Conservation (phyloP, 2,888 invertebrate genomes). For the Metalampra italica region DNA sequence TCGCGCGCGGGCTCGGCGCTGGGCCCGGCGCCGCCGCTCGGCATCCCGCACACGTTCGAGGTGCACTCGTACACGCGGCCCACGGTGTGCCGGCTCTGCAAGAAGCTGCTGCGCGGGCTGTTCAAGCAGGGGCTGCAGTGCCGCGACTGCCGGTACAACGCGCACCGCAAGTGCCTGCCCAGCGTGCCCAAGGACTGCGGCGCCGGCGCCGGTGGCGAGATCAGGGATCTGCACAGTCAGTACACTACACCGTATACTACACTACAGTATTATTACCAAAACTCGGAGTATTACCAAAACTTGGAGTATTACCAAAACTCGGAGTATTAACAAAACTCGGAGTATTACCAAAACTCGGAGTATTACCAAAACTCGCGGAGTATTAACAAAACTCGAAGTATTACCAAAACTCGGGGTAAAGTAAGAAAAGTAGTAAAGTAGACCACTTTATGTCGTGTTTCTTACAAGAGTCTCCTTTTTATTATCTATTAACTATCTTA, state of each 20-base stretch:
- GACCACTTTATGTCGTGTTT: no score
- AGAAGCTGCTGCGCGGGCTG: conserved; percentile 95
- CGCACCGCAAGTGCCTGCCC: conserved; percentile 95
- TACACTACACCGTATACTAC: not conserved
- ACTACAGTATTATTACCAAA: no score
- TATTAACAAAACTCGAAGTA: no score
- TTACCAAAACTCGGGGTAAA: no score
- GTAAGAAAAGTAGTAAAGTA: no score
- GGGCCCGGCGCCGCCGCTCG: conserved; percentile 30
- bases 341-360: no score
- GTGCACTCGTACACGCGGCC: conserved; percentile 98
- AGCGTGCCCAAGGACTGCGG: conserved; percentile 94
- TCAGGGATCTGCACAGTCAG: conserved; percentile 78
- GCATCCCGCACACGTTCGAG: conserved; percentile 95
- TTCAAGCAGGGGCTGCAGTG: conserved; percentile 99
- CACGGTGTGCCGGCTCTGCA: conserved; percentile 97
- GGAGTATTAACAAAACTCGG: no score
- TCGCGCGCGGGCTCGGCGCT: conserved; percentile 78
- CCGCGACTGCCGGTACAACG: conserved; percentile 97
- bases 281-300: no score
- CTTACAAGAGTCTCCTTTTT: no score
- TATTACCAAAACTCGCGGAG: no score
- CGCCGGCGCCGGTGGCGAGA: conserved; percentile 83
- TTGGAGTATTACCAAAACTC: no score
- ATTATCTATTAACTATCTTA: no score